These are phyloP conservation scores for Cerceris ruficornis DNA, from an alignment of 2,888 invertebrate species.

Conservation along the genomic window DNA sequence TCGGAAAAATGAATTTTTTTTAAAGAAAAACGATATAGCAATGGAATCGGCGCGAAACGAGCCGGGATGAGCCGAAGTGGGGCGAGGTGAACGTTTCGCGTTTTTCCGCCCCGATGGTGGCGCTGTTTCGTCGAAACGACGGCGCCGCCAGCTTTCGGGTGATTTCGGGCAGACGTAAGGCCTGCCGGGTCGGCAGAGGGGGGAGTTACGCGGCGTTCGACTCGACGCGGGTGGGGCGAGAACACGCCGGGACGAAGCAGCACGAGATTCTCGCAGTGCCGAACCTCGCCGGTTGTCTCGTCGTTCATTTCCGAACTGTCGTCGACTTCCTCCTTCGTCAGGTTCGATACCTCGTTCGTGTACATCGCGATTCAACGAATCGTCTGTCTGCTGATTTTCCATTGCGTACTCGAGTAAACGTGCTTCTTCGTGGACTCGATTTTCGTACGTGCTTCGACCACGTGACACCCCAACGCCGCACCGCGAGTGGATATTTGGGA, in stretches of 20 bases:
- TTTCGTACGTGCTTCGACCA: conserved; percentile 25
- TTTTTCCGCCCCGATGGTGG: conserved; percentile 28
- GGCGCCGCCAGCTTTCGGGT: conserved; percentile 49
- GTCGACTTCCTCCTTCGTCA: conserved; percentile 13
- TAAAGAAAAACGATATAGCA: background rate
- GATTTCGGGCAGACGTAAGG: conserved; percentile 43
- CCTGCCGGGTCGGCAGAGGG: conserved; percentile 17
- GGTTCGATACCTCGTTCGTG: conserved; percentile 4
- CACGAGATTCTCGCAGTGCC: conserved; percentile 64
- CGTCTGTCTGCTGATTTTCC: background rate
- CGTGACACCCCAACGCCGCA: conserved; percentile 30
- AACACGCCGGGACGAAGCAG: conserved; percentile 48
- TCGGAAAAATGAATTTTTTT: too few species aligned
- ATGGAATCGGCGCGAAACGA: background rate
- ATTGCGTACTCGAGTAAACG: conserved; percentile 4
- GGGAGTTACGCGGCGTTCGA: conserved; percentile 50
- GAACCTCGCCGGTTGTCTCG: conserved; percentile 60
- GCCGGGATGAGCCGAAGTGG: background rate
- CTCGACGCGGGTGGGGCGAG: conserved; percentile 61
- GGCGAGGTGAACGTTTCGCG: background rate
- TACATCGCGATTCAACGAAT: conserved; percentile 7
- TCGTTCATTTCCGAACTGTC: conserved; percentile 43
- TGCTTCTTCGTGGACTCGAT: conserved; percentile 7
- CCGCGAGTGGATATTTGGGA: background rate
- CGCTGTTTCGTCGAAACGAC: conserved; percentile 43